Evolutionary conservation across 2,797 vertebrate genomes (phyloP).

Genomic region (Cyprinella venusta): DNA sequence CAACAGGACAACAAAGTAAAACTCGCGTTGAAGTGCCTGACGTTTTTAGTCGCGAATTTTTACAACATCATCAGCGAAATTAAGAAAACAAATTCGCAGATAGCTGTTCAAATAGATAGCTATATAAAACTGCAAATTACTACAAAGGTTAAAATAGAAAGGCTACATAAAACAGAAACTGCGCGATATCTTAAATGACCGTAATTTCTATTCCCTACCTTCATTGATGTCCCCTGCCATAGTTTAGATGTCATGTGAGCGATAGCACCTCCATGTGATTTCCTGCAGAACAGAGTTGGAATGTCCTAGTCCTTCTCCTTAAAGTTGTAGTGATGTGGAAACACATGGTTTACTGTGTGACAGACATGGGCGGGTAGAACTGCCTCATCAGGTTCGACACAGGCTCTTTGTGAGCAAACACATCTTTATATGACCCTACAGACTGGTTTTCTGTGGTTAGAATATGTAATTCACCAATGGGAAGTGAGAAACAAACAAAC

Average conservation of each 20-base stretch:
- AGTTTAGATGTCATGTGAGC: conserved; percentile 79
- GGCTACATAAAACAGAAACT: neutral
- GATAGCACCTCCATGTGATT: conserved; percentile 83
- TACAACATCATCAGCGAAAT: neutral
- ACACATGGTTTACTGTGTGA: conserved; percentile 30
- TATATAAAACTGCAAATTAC: neutral
- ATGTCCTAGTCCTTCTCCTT: conserved; percentile 69
- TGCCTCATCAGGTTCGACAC: conserved; percentile 29
- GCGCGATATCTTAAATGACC: neutral
- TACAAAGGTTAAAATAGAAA: neutral
- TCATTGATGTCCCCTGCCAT: conserved; percentile 83
- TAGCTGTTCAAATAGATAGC: neutral
- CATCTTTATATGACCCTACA: neutral
- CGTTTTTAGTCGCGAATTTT: neutral
- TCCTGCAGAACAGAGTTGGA: conserved; percentile 71
- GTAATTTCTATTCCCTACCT: conserved; percentile 68
- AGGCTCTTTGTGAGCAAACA: neutral
- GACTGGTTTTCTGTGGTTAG: neutral
- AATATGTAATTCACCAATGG: neutral
- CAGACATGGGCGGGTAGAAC: conserved; percentile 41
- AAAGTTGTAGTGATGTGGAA: conserved; percentile 73
- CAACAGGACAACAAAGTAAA: neutral
- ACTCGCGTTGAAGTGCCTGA: neutral
- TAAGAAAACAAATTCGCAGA: neutral
- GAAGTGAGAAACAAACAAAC: neutral